Evolutionary conservation across 2,797 vertebrate species (phyloP), one percentile per base, ranked within the genome.

Genomic region (Tenualosa thibaudeaui): DNA sequence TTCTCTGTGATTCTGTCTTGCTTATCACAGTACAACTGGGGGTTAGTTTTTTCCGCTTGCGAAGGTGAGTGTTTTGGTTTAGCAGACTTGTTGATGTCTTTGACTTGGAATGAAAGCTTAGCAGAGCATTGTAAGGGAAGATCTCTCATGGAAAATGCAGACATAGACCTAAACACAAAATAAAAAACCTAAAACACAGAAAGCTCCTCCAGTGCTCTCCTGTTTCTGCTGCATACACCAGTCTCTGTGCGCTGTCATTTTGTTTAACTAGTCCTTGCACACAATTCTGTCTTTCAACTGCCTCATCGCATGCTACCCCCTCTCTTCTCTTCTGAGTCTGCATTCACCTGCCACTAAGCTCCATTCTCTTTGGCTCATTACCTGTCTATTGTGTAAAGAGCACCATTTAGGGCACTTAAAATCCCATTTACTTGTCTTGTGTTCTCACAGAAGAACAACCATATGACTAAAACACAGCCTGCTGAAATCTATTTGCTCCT

Each of bases 301-400:
- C 40, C 40, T 78, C 17, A 19, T 15, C 22, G 71, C 40, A 9
- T 46, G 15, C 40, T 22, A 8, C 71, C 71, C 15, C 40, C 26
- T 1, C 7, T 71, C 3, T 6, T 19, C 68, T 43, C 68, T 7
- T 37, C 26, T 19, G 17, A 43, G 40, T 46, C 71, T 78, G 6
- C 68, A 75, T 13, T 75, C 68, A 15, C 15, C 68, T 15, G 71
- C 19, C 13, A 22, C 40, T 46, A 78, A 78, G 40, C 71, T 78
- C 71, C 37, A 78, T 78, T 46, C 71, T 78, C 71, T 46, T 78
- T 46, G 71, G 17, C 71, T 78, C 71, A 78, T 78, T 78, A 78
- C 13, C 71, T 78, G 40, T 9, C 40, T 78, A 43, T 46, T 78
- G 71, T 78, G 17, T 46, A 9, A 40, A 78, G 15, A 78, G 22